phyloP scores from a whole-genome alignment of 2,113 vertebrate species.

The Epinephelus fuscoguttatus region DNA sequence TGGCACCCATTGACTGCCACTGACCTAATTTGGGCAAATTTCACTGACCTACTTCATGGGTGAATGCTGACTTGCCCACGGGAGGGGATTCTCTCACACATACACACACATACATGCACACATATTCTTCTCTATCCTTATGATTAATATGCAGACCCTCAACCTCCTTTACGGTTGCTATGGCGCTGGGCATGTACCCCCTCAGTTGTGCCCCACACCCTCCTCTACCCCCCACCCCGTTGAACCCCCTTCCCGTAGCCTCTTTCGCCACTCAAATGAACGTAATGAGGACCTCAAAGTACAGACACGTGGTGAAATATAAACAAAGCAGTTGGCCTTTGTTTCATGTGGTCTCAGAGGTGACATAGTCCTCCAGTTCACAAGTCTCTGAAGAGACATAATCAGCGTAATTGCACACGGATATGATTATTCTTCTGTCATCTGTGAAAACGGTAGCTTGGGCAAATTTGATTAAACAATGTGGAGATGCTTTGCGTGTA shows the following conservation, averaged over 20 bases:
- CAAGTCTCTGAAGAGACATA: slow-evolving; percentile 65
- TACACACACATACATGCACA: slow-evolving; percentile 36
- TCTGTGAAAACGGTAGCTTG: slow-evolving; percentile 65
- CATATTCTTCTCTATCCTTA: slow-evolving; percentile 36
- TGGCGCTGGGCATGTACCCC: slow-evolving; percentile 30
- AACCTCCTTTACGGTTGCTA: slow-evolving; percentile 42
- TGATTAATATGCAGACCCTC: slow-evolving; percentile 53
- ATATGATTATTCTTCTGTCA: slow-evolving; percentile 65
- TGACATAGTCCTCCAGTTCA: slow-evolving; percentile 65
- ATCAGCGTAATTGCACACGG: slow-evolving; percentile 69
- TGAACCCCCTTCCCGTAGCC: slow-evolving; percentile 1
- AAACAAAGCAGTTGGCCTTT: slow-evolving; percentile 67
- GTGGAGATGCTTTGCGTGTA: slow-evolving; percentile 25
- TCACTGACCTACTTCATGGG: slow-evolving; percentile 86
- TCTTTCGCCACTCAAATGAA: slow-evolving; percentile 47
- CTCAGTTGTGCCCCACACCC: slow-evolving; percentile 6
- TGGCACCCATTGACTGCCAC: slow-evolving; percentile 77
- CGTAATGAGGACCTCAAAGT: slow-evolving; percentile 52
- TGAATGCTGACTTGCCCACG: slow-evolving; percentile 79
- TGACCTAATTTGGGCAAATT: slow-evolving; percentile 86
- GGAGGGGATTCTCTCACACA: slow-evolving; percentile 69
- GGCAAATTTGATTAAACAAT: slow-evolving; percentile 54
- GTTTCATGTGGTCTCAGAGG: slow-evolving; percentile 63
- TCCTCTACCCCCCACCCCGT: neutral
- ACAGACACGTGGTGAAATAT: slow-evolving; percentile 46